These are phyloP conservation scores for Drosophila lacteicornis DNA, from an alignment of 1,140 invertebrate species.

Conservation along the genomic window DNA sequence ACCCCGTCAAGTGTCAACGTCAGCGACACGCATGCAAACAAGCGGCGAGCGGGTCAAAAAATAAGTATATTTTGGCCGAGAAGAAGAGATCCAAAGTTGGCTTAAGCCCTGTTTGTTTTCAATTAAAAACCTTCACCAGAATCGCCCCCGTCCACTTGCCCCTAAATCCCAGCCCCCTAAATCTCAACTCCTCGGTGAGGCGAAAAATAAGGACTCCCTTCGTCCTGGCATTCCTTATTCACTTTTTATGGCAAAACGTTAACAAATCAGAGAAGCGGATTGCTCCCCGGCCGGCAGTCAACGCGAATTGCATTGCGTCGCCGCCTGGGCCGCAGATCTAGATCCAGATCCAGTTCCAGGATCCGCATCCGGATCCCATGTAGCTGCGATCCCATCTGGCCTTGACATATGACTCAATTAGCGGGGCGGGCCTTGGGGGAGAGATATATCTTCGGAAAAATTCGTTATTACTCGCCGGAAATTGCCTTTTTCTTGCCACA, in stretches of 20 bases:
- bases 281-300: constrained; percentile 55
- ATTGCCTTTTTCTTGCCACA: constrained; percentile 1
- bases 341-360: too few relatives aligned
- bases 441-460: constrained; percentile 5
- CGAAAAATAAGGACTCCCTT: neutral
- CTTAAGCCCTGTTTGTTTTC: constrained; percentile 78
- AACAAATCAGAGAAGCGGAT: constrained; percentile 43
- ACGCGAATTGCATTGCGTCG: constrained; percentile 51
- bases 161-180: neutral
- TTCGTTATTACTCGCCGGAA: constrained; percentile 18
- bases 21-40: constrained; percentile 79
- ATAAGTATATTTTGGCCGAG: constrained; percentile 11
- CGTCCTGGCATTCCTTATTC: constrained; percentile 11
- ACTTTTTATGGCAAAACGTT: constrained; percentile 42
- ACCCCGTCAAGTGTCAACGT: constrained; percentile 43
- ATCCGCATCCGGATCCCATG: neutral
- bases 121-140: constrained; percentile 70
- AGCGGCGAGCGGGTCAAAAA: constrained; percentile 25
- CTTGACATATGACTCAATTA: constrained; percentile 70
- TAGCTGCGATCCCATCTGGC: constrained; percentile 20
- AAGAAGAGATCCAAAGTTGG: constrained; percentile 27
- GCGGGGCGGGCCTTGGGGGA: constrained; percentile 22
- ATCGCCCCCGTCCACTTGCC: neutral
- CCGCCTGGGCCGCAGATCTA: neutral
- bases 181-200: constrained; percentile 8